Conservation (phyloP, 2,113 vertebrate species). For the Stigmatopora nigra region DNA sequence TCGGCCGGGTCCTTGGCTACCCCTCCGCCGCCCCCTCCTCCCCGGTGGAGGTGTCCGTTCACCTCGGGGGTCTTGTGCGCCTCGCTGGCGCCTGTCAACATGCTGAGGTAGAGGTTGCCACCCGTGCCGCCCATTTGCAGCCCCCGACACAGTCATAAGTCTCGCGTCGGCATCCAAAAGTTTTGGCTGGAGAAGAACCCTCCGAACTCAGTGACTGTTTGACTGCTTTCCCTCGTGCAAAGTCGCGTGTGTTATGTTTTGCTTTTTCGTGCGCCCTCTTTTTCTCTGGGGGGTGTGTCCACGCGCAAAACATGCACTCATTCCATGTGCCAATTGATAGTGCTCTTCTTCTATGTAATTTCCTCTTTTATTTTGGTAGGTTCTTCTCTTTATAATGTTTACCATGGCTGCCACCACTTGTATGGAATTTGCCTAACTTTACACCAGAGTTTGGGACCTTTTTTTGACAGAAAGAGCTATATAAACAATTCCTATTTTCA, state of each 20-base stretch:
- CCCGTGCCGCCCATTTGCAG: conserved; percentile 83
- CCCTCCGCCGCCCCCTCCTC: conserved; percentile 30
- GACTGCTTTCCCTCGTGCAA: conserved; percentile 33
- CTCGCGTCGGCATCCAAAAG: conserved; percentile 24
- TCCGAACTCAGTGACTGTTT: not conserved
- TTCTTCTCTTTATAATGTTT: too few species aligned
- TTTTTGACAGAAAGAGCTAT: too few species aligned
- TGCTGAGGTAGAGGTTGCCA: conserved; percentile 75
- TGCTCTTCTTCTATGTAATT: too few species aligned
- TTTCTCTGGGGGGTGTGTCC: conserved; percentile 53
- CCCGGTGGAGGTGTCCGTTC: conserved; percentile 60
- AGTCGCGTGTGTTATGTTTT: conserved; percentile 62
- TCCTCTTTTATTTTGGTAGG: too few species aligned
- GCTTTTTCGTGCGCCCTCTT: conserved; percentile 60
- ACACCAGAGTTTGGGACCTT: too few species aligned
- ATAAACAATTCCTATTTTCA: too few species aligned
- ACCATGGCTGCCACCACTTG: too few species aligned
- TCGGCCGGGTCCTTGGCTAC: conserved; percentile 66
- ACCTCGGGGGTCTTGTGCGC: conserved; percentile 72
- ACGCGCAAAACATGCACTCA: conserved; percentile 38
- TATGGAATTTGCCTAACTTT: too few species aligned
- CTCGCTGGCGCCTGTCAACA: conserved; percentile 78
- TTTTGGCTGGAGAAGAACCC: too few species aligned
- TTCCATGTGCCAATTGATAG: not conserved
- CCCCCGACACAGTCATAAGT: conserved; percentile 64